Evolutionary conservation across 2,888 invertebrate genomes (phyloP).

Genomic region (Epistrophe eligans): DNA sequence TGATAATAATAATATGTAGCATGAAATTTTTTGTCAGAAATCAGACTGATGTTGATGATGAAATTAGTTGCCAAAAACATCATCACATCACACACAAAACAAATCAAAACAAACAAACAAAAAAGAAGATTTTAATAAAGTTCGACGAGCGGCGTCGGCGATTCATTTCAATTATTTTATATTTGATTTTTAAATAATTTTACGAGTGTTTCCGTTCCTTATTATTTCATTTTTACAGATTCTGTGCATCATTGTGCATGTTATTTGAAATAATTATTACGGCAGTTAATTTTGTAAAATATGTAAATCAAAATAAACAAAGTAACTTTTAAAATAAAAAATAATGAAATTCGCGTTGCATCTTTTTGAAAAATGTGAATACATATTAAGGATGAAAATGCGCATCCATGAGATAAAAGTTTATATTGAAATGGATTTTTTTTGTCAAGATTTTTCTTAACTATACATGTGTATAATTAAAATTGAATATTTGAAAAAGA

Average conservation of each 20-base stretch:
- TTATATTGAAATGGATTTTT: too few species aligned
- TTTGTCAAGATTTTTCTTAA: too few species aligned
- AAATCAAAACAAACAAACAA: neutral
- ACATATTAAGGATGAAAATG: neutral
- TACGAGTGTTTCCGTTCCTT: slow-evolving; percentile 5
- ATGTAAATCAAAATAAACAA: slow-evolving; percentile 19
- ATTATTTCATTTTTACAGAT: neutral
- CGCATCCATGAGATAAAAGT: neutral
- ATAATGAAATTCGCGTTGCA: neutral
- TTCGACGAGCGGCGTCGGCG: slow-evolving; percentile 5
- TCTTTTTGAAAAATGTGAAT: neutral
- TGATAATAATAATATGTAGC: slow-evolving; percentile 55
- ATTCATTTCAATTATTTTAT: slow-evolving; percentile 24
- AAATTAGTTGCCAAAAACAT: slow-evolving; percentile 54
- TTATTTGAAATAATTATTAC: slow-evolving; percentile 17
- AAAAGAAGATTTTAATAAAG: slow-evolving; percentile 6
- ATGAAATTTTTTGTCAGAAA: slow-evolving; percentile 15
- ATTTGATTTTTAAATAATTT: slow-evolving; percentile 13
- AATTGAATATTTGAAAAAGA: too few species aligned
- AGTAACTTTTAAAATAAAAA: neutral
- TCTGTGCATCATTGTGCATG: slow-evolving; percentile 28
- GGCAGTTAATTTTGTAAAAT: slow-evolving; percentile 9
- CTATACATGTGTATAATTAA: too few species aligned
- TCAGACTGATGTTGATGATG: slow-evolving; percentile 52
- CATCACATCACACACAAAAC: slow-evolving; percentile 5